These are phyloP conservation scores for Bombyx mori DNA, from an alignment of 1,140 invertebrate genomes.

Conservation along the genomic window ASM3026992v2 NC_085130.1:11649501-11650000, in stretches of 20 bases:
- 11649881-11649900: slow-evolving; percentile 39
- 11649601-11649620: no score
- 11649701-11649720: no score
- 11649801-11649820: slow-evolving; percentile 1
- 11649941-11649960: slow-evolving; percentile 30
- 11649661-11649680: no score
- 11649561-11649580: no score
- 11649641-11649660: no score
- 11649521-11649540: no score
- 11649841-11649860: slow-evolving; percentile 37
- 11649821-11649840: slow-evolving; percentile 32
- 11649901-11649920: slow-evolving; percentile 30
- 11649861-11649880: slow-evolving; percentile 25
- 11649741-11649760: not conserved
- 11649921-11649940: slow-evolving; percentile 47
- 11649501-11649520: no score
- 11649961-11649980: slow-evolving; percentile 35
- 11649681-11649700: no score
- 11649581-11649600: no score
- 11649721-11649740: not conserved
- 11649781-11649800: slow-evolving; percentile 26
- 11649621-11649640: no score
- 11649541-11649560: no score
- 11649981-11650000: slow-evolving; percentile 42
- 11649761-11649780: slow-evolving; percentile 2